These are phyloP conservation scores for Rhinogobius similis DNA, from an alignment of 2,113 vertebrate species.

Conservation along the genomic window DNA sequence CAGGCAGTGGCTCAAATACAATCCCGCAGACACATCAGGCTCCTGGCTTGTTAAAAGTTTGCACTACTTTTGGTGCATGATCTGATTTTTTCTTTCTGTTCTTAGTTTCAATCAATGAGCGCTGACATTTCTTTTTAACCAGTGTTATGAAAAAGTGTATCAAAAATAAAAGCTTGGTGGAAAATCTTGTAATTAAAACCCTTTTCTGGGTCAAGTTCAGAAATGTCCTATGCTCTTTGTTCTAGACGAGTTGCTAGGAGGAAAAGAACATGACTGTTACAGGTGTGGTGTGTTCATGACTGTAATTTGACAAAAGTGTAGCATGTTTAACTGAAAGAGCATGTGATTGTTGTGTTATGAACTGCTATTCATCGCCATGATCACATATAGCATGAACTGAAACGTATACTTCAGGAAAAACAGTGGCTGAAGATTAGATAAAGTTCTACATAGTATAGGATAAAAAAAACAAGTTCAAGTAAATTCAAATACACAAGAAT, in stretches of 20 bases:
- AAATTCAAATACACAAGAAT: no score
- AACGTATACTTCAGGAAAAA: no score
- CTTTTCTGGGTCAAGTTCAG: neutral
- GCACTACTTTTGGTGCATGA: conserved; percentile 40
- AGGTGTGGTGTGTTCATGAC: neutral
- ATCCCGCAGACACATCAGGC: conserved; percentile 61
- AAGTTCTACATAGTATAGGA: no score
- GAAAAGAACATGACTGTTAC: neutral
- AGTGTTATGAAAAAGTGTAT: neutral
- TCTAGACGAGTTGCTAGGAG: neutral
- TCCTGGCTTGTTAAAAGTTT: conserved; percentile 59
- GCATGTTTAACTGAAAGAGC: neutral
- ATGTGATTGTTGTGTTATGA: no score
- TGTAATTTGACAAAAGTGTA: neutral
- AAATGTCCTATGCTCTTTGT: neutral
- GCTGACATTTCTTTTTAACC: conserved; percentile 34
- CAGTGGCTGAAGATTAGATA: no score
- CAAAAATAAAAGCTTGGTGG: neutral
- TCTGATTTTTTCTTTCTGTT: conserved; percentile 26
- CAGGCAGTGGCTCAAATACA: conserved; percentile 78
- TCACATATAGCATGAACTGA: no score
- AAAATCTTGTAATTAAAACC: conserved; percentile 29
- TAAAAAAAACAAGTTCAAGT: no score
- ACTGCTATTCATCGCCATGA: no score
- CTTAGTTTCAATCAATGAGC: conserved; percentile 33